Evolutionary conservation across 2,113 vertebrate genomes (phyloP).

Genomic region (Hippoglossus stenolepis): DNA sequence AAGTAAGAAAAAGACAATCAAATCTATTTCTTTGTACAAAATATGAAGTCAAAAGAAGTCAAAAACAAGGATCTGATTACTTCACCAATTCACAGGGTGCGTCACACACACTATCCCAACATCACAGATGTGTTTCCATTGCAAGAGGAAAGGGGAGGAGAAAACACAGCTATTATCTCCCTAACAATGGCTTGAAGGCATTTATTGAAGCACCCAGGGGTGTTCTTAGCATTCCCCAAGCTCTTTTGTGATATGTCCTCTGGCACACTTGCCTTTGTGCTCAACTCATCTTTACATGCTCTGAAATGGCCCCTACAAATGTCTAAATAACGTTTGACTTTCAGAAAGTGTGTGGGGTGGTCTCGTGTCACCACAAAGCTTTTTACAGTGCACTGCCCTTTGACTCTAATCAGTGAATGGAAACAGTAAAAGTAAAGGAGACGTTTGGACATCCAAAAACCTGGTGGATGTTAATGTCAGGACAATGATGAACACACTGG

Average conservation of each 20-base stretch:
- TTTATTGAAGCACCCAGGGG: slow-evolving; percentile 65
- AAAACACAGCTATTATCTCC: slow-evolving; percentile 51
- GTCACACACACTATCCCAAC: neutral
- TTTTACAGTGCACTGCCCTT: neutral
- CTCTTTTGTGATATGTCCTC: slow-evolving; percentile 50
- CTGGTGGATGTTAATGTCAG: neutral
- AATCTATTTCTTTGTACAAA: no score
- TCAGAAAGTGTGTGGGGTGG: slow-evolving; percentile 48
- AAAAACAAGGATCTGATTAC: neutral
- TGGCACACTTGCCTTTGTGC: slow-evolving; percentile 66
- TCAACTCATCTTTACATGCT: slow-evolving; percentile 3
- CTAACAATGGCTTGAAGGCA: slow-evolving; percentile 30
- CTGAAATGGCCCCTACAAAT: slow-evolving; percentile 35
- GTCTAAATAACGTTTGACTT: slow-evolving; percentile 20
- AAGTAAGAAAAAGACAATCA: no score
- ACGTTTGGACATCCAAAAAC: slow-evolving; percentile 32
- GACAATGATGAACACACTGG: neutral
- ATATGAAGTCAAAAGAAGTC: neutral
- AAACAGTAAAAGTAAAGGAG: neutral
- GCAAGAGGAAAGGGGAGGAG: slow-evolving; percentile 60
- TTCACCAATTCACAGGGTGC: neutral
- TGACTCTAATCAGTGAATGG: neutral
- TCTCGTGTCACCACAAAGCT: slow-evolving; percentile 19
- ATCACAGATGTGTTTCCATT: slow-evolving; percentile 72
- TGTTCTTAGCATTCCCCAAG: slow-evolving; percentile 60